phyloP scores from a whole-genome alignment of 2,888 invertebrate genomes.

The Pristionchus fissidentatus region DNA sequence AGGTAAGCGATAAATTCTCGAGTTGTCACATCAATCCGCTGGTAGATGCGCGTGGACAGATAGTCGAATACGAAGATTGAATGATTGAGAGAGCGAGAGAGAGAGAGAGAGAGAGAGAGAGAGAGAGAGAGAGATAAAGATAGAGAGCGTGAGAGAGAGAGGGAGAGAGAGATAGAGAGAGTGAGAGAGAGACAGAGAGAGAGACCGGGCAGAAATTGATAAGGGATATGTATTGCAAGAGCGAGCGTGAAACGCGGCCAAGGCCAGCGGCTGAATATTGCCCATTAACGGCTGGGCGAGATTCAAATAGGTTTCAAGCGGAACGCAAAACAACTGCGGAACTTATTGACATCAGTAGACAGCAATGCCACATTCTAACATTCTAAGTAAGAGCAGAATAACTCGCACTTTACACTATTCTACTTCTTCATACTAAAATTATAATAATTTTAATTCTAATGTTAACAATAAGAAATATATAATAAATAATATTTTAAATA shows the following conservation, averaged over 20 bases:
- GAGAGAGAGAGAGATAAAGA: too few relatives aligned
- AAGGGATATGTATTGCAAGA: too few relatives aligned
- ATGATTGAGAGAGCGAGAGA: too few relatives aligned
- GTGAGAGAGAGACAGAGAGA: background rate
- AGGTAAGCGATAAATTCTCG: background rate
- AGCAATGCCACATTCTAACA: too few relatives aligned
- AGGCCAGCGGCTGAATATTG: conserved; percentile 1
- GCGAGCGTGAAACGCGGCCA: background rate
- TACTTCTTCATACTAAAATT: background rate
- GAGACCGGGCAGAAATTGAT: conserved; percentile 24
- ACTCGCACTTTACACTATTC: background rate
- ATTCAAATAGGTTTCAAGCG: background rate
- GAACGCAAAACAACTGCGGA: background rate
- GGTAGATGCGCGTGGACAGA: background rate
- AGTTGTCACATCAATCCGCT: background rate
- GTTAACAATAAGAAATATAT: background rate
- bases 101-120: too few relatives aligned
- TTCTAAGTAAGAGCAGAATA: too few relatives aligned
- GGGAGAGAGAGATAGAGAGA: background rate
- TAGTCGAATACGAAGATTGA: too few relatives aligned
- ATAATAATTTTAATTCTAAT: background rate
- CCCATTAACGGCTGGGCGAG: background rate
- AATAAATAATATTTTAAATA: conserved; percentile 11
- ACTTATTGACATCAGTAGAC: too few relatives aligned
- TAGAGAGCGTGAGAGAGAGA: background rate